Evolutionary conservation across 2,888 invertebrate genomes (phyloP).

Genomic region (Nudaria mundana): DNA sequence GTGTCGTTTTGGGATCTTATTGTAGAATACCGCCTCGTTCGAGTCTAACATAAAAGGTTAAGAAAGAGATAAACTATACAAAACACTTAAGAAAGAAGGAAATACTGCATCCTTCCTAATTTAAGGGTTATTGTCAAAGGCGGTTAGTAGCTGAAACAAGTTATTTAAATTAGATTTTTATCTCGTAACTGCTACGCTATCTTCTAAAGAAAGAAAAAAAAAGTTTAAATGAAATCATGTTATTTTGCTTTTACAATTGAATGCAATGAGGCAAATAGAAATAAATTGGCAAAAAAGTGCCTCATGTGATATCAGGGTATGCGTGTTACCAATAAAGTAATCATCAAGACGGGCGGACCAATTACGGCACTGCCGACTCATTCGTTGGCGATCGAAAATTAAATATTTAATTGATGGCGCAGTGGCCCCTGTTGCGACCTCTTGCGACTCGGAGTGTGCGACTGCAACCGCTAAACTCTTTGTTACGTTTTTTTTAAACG

Average conservation of each 20-base stretch:
- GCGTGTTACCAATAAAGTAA: slow-evolving; percentile 75
- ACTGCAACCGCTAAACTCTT: slow-evolving; percentile 32
- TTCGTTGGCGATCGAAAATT: slow-evolving; percentile 68
- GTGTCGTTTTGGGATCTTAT: slow-evolving; percentile 52
- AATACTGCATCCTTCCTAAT: slow-evolving; percentile 48
- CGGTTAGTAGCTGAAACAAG: slow-evolving; percentile 69
- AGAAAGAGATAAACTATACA: slow-evolving; percentile 51
- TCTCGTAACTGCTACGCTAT: slow-evolving; percentile 53
- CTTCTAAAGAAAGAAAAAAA: slow-evolving; percentile 30
- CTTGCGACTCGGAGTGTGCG: slow-evolving; percentile 35
- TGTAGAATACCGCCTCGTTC: slow-evolving; percentile 43
- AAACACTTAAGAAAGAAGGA: slow-evolving; percentile 45
- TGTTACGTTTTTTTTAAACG: slow-evolving; percentile 66
- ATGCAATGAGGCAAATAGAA: slow-evolving; percentile 42
- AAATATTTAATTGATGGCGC: slow-evolving; percentile 73
- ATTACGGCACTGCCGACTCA: slow-evolving; percentile 65
- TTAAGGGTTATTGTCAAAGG: slow-evolving; percentile 66
- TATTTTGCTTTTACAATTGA: slow-evolving; percentile 38
- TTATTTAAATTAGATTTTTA: slow-evolving; percentile 71
- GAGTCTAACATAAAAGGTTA: slow-evolving; percentile 48
- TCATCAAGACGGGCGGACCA: slow-evolving; percentile 64
- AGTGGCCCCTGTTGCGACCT: slow-evolving; percentile 44
- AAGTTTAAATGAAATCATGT: background rate
- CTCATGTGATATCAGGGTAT: slow-evolving; percentile 47
- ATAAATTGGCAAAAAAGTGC: slow-evolving; percentile 53